A percentile compares a stretch with the other conserved stretches of the same genome.
Conservation (phyloP, 2,888 invertebrate genomes). For the Acleris holmiana region DNA sequence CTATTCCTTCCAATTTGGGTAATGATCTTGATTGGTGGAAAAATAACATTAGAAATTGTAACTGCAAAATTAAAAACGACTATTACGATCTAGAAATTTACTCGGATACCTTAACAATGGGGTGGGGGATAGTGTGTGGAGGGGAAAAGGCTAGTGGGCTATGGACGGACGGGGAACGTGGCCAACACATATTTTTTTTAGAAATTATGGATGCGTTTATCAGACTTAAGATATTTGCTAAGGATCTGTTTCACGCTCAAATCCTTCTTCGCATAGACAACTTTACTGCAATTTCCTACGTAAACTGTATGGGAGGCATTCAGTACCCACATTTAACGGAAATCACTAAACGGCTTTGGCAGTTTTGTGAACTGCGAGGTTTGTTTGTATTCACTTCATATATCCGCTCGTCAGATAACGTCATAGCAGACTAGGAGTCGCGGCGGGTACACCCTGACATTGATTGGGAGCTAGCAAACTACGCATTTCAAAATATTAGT, state of each 20-base stretch:
- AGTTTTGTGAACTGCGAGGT: background rate
- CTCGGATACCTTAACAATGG: slow-evolving; percentile 6
- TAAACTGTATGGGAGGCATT: slow-evolving; percentile 21
- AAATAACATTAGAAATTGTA: background rate
- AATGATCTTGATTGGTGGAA: background rate
- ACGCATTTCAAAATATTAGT: background rate
- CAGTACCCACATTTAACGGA: slow-evolving; percentile 18
- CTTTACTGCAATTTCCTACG: slow-evolving; percentile 9
- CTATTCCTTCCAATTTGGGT: background rate
- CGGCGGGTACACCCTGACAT: slow-evolving; percentile 4
- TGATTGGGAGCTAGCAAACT: slow-evolving; percentile 4
- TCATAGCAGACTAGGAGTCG: slow-evolving; percentile 3
- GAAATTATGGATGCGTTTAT: slow-evolving; percentile 13
- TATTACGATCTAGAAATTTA: slow-evolving; percentile 6
- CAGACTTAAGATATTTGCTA: slow-evolving; percentile 13
- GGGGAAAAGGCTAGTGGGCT: background rate
- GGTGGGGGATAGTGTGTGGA: slow-evolving; percentile 3
- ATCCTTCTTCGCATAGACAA: slow-evolving; percentile 18
- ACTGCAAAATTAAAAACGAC: background rate
- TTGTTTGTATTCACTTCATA: slow-evolving; percentile 1
- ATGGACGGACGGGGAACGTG: slow-evolving; percentile 2
- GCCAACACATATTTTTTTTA: slow-evolving; percentile 7
- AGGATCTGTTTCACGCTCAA: background rate
- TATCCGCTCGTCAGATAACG: slow-evolving; percentile 2
- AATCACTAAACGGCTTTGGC: slow-evolving; percentile 5